Evolutionary conservation across 2,797 vertebrate species (phyloP).

Genomic region (Protosalanx chinensis): DNA sequence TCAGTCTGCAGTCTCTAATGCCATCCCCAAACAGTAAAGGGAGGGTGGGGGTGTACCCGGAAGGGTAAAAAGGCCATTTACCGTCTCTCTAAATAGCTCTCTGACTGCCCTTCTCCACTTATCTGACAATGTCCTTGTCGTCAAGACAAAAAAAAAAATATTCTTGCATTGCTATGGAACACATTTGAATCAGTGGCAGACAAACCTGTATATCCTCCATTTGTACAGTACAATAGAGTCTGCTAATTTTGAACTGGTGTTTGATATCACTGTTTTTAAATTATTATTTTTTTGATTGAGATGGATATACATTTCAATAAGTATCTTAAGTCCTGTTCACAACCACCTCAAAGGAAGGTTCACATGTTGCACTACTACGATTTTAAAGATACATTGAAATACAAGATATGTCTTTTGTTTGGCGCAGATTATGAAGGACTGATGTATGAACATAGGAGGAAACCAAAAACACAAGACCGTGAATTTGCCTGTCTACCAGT

Average conservation of each 20-base stretch:
- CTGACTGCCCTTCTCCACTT: conserved; percentile 80
- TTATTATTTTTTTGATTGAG: neutral
- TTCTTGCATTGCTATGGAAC: conserved; percentile 60
- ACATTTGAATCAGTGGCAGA: conserved; percentile 59
- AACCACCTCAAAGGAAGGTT: no score
- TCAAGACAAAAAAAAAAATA: conserved; percentile 49
- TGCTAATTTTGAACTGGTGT: conserved; percentile 37
- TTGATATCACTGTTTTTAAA: conserved; percentile 31
- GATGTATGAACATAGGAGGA: conserved; percentile 6
- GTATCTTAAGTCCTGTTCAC: no score
- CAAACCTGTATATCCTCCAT: conserved; percentile 35
- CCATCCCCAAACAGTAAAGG: conserved; percentile 81
- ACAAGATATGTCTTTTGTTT: neutral
- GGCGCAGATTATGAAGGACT: conserved; percentile 1
- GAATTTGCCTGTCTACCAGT: conserved; percentile 46
- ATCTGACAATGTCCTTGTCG: conserved; percentile 80
- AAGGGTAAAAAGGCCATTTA: conserved; percentile 96
- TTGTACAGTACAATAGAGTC: conserved; percentile 36
- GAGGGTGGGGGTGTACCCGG: conserved; percentile 67
- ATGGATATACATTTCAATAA: no score
- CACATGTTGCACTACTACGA: no score
- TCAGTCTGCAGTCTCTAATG: conserved; percentile 99
- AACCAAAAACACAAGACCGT: conserved; percentile 39
- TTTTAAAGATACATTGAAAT: neutral
- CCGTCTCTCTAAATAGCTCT: conserved; percentile 92